Conservation (phyloP, 2,113 vertebrate genomes). For the Progne subis region DNA sequence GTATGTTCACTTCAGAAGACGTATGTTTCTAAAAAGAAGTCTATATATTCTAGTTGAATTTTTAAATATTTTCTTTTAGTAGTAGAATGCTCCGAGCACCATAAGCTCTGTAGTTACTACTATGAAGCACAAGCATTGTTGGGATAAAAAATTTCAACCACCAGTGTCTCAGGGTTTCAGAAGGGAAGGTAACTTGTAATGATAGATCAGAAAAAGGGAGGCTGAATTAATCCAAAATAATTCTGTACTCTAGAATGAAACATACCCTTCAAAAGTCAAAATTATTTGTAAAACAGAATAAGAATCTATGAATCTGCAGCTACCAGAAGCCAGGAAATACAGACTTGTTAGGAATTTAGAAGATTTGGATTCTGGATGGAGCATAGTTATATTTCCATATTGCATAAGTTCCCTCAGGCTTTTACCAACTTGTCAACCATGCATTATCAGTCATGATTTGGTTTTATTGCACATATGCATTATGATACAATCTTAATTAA, state of each 20-base stretch:
- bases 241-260: neutral
- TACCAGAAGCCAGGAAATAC: neutral
- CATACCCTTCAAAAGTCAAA: neutral
- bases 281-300: neutral
- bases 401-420: neutral
- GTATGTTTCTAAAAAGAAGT: neutral
- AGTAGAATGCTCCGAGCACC: neutral
- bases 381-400: neutral
- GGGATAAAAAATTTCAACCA: neutral
- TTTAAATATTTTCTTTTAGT: neutral
- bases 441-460: neutral
- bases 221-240: neutral
- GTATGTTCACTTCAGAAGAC: neutral
- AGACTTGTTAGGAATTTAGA: neutral
- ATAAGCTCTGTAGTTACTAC: neutral
- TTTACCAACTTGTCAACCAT: neutral
- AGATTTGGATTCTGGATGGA: neutral
- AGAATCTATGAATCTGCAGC: neutral
- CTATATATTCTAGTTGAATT: neutral
- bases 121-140: neutral
- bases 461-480: neutral
- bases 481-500: neutral
- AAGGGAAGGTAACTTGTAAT: neutral
- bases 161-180: neutral
- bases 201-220: neutral